Conservation (phyloP, 2,888 invertebrate species). For the Cybosia mesomella region DNA sequence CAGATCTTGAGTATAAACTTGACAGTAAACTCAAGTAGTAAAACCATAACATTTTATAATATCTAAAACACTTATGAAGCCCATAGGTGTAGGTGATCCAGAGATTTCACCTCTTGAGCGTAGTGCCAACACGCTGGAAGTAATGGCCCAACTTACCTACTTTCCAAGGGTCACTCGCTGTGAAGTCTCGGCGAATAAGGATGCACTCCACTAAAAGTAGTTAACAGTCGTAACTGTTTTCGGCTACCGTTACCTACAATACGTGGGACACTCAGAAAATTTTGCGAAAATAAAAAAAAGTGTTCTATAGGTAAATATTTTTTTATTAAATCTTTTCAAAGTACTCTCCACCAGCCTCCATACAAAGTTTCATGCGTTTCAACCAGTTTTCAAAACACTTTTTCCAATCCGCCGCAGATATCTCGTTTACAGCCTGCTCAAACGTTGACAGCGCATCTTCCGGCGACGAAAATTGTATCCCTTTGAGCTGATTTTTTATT, state of each 20-base stretch:
- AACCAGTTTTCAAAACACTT: too few relatives aligned
- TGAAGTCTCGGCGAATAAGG: conserved; percentile 17
- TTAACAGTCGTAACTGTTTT: not conserved
- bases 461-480: too few relatives aligned
- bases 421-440: too few relatives aligned
- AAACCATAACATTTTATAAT: conserved; percentile 30
- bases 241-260: not conserved
- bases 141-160: conserved; percentile 49
- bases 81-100: conserved; percentile 25
- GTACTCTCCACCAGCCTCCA: too few relatives aligned
- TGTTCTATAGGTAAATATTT: too few relatives aligned
- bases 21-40: conserved; percentile 24
- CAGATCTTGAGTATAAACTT: not conserved
- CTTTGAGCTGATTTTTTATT: too few relatives aligned
- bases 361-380: too few relatives aligned
- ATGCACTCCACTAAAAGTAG: conserved; percentile 20
- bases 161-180: conserved; percentile 16
- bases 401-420: too few relatives aligned
- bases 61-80: conserved; percentile 30
- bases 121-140: conserved; percentile 34
- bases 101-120: conserved; percentile 36
- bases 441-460: too few relatives aligned
- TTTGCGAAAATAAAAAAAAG: too few relatives aligned
- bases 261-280: too few relatives aligned
- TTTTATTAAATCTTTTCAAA: too few relatives aligned